Conservation (phyloP, 2,888 invertebrate species). For the Heliconius cydno region DNA sequence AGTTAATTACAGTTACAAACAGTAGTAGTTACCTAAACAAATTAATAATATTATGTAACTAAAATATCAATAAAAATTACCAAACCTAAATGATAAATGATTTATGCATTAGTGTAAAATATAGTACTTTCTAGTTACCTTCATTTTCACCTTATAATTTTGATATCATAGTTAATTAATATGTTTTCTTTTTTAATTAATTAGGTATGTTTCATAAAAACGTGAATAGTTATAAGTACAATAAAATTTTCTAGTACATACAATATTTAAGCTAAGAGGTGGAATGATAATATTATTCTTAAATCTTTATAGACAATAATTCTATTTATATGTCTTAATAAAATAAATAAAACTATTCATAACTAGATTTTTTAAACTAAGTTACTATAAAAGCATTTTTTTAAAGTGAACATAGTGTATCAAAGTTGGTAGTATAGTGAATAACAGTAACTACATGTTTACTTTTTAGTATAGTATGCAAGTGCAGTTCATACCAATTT, state of each 20-base stretch:
- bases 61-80: slow-evolving; percentile 2
- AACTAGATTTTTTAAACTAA: neutral
- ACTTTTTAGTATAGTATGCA: neutral
- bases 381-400: neutral
- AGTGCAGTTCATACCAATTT: neutral
- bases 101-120: neutral
- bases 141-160: neutral
- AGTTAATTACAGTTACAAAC: neutral
- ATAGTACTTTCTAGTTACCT: neutral
- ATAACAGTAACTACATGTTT: neutral
- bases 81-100: neutral
- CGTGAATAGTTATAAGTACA: slow-evolving; percentile 35
- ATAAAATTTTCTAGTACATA: slow-evolving; percentile 38
- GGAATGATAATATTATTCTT: slow-evolving; percentile 35
- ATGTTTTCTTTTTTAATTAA: neutral
- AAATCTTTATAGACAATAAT: slow-evolving; percentile 33
- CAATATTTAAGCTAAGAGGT: slow-evolving; percentile 32
- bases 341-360: slow-evolving; percentile 2
- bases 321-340: slow-evolving; percentile 19
- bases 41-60: neutral
- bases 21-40: neutral
- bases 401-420: neutral
- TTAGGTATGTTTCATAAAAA: slow-evolving; percentile 14
- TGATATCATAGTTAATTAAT: neutral
- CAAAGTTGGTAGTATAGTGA: neutral